These are phyloP conservation scores for Prenolepis imparis DNA, from an alignment of 2,888 invertebrate species.

Conservation along the genomic window DNA sequence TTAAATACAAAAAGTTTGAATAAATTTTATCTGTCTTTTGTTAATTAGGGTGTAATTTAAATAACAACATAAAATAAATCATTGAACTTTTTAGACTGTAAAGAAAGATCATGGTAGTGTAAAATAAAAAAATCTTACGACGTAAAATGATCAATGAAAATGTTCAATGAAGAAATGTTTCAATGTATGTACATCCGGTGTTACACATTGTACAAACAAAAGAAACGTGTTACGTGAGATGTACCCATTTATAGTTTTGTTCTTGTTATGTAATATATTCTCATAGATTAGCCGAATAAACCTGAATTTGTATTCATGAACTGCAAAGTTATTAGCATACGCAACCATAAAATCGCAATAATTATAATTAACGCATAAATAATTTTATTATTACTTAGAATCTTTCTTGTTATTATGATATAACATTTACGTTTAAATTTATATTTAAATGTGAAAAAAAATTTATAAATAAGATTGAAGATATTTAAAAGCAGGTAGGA, in stretches of 20 bases:
- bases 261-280: slow-evolving; percentile 20
- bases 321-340: slow-evolving; percentile 11
- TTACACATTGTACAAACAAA: neutral
- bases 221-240: slow-evolving; percentile 28
- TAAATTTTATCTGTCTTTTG: neutral
- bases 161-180: slow-evolving; percentile 34
- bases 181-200: slow-evolving; percentile 36
- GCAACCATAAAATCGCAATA: neutral
- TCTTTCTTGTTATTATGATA: neutral
- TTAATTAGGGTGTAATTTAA: neutral
- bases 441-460: neutral
- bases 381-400: neutral
- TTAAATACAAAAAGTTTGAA: neutral
- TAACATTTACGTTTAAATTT: neutral
- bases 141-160: slow-evolving; percentile 34
- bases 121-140: slow-evolving; percentile 14
- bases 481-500: neutral
- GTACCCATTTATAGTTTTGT: slow-evolving; percentile 11
- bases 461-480: neutral
- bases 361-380: slow-evolving; percentile 7
- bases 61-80: neutral
- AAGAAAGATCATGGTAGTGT: neutral
- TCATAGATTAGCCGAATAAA: slow-evolving; percentile 15
- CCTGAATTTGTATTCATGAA: slow-evolving; percentile 16
- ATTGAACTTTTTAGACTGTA: neutral